phyloP scores from a whole-genome alignment of 2,888 invertebrate species.

The Limnephilus marmoratus region DNA sequence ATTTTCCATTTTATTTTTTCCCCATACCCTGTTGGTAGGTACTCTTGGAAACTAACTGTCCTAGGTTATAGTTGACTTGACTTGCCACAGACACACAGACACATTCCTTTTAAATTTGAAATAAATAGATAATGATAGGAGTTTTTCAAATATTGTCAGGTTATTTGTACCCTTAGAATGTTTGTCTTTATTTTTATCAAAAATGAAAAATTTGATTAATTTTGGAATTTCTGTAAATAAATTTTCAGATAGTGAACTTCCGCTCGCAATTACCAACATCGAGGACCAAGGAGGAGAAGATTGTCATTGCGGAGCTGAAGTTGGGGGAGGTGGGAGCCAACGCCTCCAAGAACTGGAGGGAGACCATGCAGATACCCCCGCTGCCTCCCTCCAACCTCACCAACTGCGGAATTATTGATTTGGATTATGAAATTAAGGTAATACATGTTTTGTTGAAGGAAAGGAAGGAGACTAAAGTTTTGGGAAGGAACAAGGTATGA shows the following conservation, averaged over 20 bases:
- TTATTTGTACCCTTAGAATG: too few relatives aligned
- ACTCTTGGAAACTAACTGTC: too few relatives aligned
- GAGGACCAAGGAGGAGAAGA: slow-evolving; percentile 78
- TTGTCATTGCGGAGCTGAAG: slow-evolving; percentile 80
- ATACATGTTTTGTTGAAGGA: slow-evolving; percentile 63
- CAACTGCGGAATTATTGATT: slow-evolving; percentile 85
- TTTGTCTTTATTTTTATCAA: too few relatives aligned
- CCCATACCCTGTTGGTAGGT: too few relatives aligned
- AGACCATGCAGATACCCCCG: slow-evolving; percentile 83
- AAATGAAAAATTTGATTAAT: not conserved
- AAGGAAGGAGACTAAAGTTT: too few relatives aligned
- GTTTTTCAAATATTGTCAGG: too few relatives aligned
- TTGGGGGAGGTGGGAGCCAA: slow-evolving; percentile 82
- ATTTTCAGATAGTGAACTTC: slow-evolving; percentile 78
- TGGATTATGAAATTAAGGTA: slow-evolving; percentile 86
- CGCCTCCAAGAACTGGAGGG: slow-evolving; percentile 80
- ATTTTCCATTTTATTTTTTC: too few relatives aligned
- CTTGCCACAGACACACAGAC: too few relatives aligned
- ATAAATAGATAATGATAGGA: too few relatives aligned
- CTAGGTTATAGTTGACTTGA: too few relatives aligned
- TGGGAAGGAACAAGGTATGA: too few relatives aligned
- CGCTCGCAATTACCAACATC: slow-evolving; percentile 81
- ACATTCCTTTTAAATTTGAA: too few relatives aligned
- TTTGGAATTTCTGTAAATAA: slow-evolving; percentile 70
- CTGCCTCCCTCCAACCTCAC: slow-evolving; percentile 87